Evolutionary conservation across 2,888 invertebrate genomes (phyloP), one percentile per base, ranked within the genome.

Genomic region (Ceramica pisi): DNA sequence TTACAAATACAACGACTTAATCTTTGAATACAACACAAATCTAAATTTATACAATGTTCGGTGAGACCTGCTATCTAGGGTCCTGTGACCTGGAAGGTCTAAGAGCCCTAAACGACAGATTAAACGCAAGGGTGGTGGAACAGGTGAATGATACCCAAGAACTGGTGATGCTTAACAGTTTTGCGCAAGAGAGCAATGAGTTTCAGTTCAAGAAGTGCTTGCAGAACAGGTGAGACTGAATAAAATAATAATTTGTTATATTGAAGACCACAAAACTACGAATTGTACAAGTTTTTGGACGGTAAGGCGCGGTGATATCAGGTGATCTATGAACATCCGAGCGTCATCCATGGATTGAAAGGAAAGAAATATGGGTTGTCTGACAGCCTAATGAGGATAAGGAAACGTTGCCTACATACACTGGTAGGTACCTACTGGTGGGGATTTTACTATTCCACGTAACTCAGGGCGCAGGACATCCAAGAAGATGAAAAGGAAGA

Each of bases 91-190:
- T 92, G 5, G 86, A 90, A 1, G 72, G 84, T 19, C 74, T 95
- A 0, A 90, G 90, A 51, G 77, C 64, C 0, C 41, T 90, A 8
- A 93, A 89, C 46, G 93, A 94, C 23, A 87, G 75, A 16, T 80
- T 96, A 0, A 95, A 90, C 63, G 88, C 89, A 0, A 89, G 90
- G 74, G 95, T 94, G 0, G 86, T 94, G 51, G 93, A 92, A 31
- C 93, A 92, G 63, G 84, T 95, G 7, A 94, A 91, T 63, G 90
- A 91, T 10, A 91, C 90, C 2, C 94, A 95, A 66, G 94, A 95
- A 73, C 75, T 95, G 78, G 89, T 93, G 48, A 91, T 94, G 92
- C 84, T 95, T 46, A 94, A 93, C 56, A 90, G 87, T 59, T 95
- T 94, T 67, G 91, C 93, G 0, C 88, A 88, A 23, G 95, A 96